phyloP scores from a whole-genome alignment of 64 coral and sea anemone genomes.

The Actinia tenebrosa region DNA sequence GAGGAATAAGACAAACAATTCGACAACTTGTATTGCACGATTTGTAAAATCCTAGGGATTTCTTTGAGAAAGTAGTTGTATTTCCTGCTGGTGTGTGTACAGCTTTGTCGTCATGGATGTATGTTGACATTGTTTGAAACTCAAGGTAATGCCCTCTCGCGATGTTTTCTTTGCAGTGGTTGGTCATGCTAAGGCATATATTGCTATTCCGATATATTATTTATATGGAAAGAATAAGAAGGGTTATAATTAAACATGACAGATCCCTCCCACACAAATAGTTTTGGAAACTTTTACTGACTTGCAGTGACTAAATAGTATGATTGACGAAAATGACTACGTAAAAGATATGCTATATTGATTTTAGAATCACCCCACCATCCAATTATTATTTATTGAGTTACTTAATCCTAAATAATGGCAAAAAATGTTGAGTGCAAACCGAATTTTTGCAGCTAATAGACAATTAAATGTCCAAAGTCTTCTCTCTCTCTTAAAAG shows the following conservation, averaged over 20 bases:
- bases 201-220: background rate
- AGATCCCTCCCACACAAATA: slow-evolving; percentile 9
- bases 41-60: background rate
- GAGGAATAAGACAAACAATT: background rate
- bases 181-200: background rate
- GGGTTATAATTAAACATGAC: slow-evolving; percentile 1
- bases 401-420: background rate
- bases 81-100: background rate
- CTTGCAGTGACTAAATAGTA: background rate
- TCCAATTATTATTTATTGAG: background rate
- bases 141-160: background rate
- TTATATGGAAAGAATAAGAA: background rate
- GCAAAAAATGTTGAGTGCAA: background rate
- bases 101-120: background rate
- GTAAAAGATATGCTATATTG: background rate
- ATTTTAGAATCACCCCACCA: background rate
- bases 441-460: background rate
- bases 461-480: background rate
- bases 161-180: no score
- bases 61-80: background rate
- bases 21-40: background rate
- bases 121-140: background rate
- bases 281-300: background rate
- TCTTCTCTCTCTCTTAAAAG: background rate
- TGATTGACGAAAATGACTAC: background rate